phyloP scores from a whole-genome alignment of 1,140 invertebrate species.

The Drosophila sproati region DNA sequence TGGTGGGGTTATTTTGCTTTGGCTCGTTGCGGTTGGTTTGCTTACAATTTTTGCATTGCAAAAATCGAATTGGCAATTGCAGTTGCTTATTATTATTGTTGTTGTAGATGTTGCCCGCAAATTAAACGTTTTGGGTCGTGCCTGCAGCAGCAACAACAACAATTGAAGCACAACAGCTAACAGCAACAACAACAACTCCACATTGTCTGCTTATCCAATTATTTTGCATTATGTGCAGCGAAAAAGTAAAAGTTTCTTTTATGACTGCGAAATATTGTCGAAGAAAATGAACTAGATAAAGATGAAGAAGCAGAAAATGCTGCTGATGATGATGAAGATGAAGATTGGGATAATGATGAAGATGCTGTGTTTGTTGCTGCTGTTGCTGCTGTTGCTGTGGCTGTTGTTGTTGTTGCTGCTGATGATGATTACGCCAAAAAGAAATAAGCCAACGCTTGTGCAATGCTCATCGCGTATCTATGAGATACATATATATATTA shows the following conservation, averaged over 20 bases:
- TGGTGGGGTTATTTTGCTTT: background rate
- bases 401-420: background rate
- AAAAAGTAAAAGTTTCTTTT: conserved; percentile 56
- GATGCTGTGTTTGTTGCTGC: too few species aligned
- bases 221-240: conserved; percentile 50
- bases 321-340: background rate
- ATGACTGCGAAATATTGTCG: conserved; percentile 41
- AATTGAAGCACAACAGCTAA: conserved; percentile 26
- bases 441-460: conserved; percentile 22
- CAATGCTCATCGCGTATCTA: conserved; percentile 11
- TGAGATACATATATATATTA: background rate
- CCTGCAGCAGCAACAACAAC: conserved; percentile 31
- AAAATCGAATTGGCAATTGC: conserved; percentile 47
- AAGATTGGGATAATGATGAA: background rate
- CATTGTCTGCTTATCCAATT: conserved; percentile 46
- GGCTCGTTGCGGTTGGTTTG: conserved; percentile 46
- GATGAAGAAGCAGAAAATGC: background rate
- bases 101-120: conserved; percentile 34
- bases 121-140: conserved; percentile 57
- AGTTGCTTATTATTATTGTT: conserved; percentile 21
- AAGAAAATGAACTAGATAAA: conserved; percentile 45
- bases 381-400: background rate
- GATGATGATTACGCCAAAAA: background rate
- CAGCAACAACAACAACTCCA: conserved; percentile 21
- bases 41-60: conserved; percentile 48